A percentile compares a stretch with the other conserved stretches of the same genome.
Evolutionary conservation across 2,113 vertebrate species (phyloP).

Genomic region (Origma solitaria): DNA sequence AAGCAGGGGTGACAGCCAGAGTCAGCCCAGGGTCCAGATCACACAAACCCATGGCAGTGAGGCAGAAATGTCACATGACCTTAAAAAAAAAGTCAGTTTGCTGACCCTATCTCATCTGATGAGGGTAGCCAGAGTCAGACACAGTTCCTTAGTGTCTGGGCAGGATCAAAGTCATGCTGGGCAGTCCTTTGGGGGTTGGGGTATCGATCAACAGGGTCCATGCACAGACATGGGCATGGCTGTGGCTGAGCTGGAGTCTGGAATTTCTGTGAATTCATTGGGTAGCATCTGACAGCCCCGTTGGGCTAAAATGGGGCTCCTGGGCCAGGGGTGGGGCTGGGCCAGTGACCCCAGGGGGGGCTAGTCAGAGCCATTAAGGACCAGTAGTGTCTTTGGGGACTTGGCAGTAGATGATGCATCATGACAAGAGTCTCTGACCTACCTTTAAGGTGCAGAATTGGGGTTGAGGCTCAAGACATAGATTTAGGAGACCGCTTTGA

Average conservation of each 20-base stretch:
- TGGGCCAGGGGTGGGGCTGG: neutral
- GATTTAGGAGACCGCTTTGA: neutral
- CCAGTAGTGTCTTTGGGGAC: neutral
- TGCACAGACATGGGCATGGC: neutral
- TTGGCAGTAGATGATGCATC: neutral
- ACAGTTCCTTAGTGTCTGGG: accelerated
- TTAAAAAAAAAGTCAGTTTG: neutral
- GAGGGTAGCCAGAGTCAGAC: neutral
- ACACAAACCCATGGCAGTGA: neutral
- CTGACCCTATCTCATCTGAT: neutral
- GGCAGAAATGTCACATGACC: too few relatives aligned
- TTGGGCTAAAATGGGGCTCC: neutral
- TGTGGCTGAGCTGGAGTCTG: neutral
- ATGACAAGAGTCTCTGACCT: neutral
- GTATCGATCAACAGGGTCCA: neutral
- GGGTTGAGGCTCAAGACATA: neutral
- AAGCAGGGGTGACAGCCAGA: neutral
- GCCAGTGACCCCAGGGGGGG: neutral
- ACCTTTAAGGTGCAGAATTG: neutral
- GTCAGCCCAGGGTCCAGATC: neutral
- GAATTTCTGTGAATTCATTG: neutral
- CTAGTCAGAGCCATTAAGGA: neutral
- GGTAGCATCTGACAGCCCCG: accelerated
- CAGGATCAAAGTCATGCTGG: neutral
- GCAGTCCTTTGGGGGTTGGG: neutral